Percentiles rank a stretch among this genome's conserved stretches.
Evolutionary conservation across 2,113 vertebrate species (phyloP).

Genomic region (Halcyon senegalensis): DNA sequence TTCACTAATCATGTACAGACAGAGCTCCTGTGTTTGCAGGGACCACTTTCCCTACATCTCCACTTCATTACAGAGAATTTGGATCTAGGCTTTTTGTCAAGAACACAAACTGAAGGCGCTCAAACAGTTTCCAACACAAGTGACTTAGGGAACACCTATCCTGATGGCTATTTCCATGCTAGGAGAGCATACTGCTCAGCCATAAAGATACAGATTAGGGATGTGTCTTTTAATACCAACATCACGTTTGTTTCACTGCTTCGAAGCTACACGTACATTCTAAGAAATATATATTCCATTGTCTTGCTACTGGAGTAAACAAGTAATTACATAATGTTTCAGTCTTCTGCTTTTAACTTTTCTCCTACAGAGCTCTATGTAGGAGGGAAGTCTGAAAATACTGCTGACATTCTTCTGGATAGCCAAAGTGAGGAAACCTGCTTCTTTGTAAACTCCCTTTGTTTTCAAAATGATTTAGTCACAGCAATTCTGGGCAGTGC

Average conservation of each 20-base stretch:
- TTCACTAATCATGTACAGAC: not conserved
- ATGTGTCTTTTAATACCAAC: not conserved
- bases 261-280: not conserved
- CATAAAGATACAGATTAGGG: not conserved
- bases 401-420: not conserved
- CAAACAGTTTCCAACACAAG: accelerated
- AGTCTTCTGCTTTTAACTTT: not conserved
- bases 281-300: not conserved
- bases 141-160: not conserved
- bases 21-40: not conserved
- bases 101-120: not conserved
- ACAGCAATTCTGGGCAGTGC: not conserved
- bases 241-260: not conserved
- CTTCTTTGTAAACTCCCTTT: not conserved
- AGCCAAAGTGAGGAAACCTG: not conserved
- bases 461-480: not conserved
- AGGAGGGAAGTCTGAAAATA: not conserved
- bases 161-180: not conserved
- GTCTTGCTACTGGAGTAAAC: not conserved
- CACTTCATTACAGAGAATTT: not conserved
- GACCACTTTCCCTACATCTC: not conserved
- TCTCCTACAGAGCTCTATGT: not conserved
- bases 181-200: not conserved
- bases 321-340: not conserved
- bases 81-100: not conserved